These are phyloP conservation scores for Thalassaphorura encarpata DNA, from an alignment of 1,140 invertebrate genomes.

Conservation along the genomic window DNA sequence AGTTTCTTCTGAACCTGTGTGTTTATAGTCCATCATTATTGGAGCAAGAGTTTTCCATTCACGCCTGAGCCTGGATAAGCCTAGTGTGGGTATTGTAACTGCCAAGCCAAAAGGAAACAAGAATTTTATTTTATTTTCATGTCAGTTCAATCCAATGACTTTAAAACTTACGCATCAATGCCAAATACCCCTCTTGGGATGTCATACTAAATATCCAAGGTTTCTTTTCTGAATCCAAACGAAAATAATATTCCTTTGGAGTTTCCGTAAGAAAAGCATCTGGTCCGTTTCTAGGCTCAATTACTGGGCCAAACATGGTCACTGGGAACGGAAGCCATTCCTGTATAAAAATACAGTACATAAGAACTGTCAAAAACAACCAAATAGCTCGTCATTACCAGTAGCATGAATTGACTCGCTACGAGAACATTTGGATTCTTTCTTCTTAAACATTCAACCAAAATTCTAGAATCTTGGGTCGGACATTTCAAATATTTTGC, in stretches of 20 bases:
- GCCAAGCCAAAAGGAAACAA: no score
- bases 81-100: no score
- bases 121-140: no score
- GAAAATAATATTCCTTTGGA: background rate
- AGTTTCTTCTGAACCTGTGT: no score
- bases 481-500: constrained; percentile 11
- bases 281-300: background rate
- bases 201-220: constrained; percentile 15
- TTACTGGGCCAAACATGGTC: constrained; percentile 13
- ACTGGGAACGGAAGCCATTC: constrained; percentile 5
- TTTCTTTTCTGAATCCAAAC: background rate
- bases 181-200: constrained; percentile 16
- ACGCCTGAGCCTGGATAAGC: no score
- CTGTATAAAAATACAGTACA: background rate
- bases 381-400: background rate
- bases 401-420: constrained; percentile 3
- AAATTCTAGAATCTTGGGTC: background rate
- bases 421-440: constrained; percentile 18
- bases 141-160: no score
- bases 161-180: constrained; percentile 11
- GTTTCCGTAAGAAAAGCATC: constrained; percentile 5
- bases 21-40: no score
- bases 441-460: no score
- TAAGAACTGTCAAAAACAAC: background rate
- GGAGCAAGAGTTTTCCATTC: no score